Evolutionary conservation across 2,113 vertebrate genomes (phyloP).

Genomic region (western clawed frog (Xenopus tropicalis)): UCB_Xtro_10.0 CM004445.2:104823001-104823500

Average conservation of each 20-base stretch:
- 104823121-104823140: slow-evolving; percentile 94
- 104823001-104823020: slow-evolving; percentile 95
- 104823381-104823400: slow-evolving; percentile 76
- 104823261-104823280: slow-evolving; percentile 74
- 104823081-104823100: slow-evolving; percentile 97
- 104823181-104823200: slow-evolving; percentile 83
- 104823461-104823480: slow-evolving; percentile 67
- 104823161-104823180: slow-evolving; percentile 92
- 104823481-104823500: slow-evolving; percentile 71
- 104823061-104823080: slow-evolving; percentile 95
- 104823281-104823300: slow-evolving; percentile 81
- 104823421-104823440: slow-evolving; percentile 69
- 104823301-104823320: slow-evolving; percentile 66
- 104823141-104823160: slow-evolving; percentile 96
- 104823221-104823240: slow-evolving; percentile 84
- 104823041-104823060: slow-evolving; percentile 95
- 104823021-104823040: slow-evolving; percentile 95
- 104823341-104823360: slow-evolving; percentile 60
- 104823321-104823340: slow-evolving; percentile 62
- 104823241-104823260: slow-evolving; percentile 75
- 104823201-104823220: slow-evolving; percentile 76
- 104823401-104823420: slow-evolving; percentile 78
- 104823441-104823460: slow-evolving; percentile 75
- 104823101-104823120: slow-evolving; percentile 93
- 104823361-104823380: slow-evolving; percentile 68